Percentiles rank a stretch among this genome's conserved stretches.
Evolutionary conservation across 2,797 vertebrate genomes (phyloP).

Genomic region (Atherinosoma microstoma): DNA sequence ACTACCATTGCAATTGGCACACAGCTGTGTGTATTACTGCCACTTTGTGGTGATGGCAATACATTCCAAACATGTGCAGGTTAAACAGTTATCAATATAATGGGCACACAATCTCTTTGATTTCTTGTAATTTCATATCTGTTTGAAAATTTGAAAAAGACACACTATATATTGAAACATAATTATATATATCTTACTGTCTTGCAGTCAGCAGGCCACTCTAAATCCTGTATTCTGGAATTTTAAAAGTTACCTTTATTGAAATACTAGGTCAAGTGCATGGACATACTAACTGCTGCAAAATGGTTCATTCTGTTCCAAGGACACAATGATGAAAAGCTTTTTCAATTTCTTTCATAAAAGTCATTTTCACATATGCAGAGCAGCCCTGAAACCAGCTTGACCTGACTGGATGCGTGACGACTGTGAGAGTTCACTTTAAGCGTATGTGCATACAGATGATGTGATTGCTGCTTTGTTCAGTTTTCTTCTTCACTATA

Average conservation of each 20-base stretch:
- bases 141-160: too few relatives aligned
- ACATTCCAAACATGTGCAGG: too few relatives aligned
- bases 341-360: not conserved
- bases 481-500: too few relatives aligned
- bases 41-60: too few relatives aligned
- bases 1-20: too few relatives aligned
- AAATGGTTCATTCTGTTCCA: slow-evolving; percentile 21
- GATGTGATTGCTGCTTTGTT: not conserved
- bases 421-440: not conserved
- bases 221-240: not conserved
- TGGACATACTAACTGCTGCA: not conserved
- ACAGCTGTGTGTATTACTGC: too few relatives aligned
- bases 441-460: not conserved
- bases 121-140: too few relatives aligned
- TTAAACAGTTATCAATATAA: too few relatives aligned
- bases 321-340: slow-evolving; percentile 11
- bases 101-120: too few relatives aligned
- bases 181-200: too few relatives aligned
- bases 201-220: too few relatives aligned
- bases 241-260: slow-evolving; percentile 10
- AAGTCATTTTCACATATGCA: not conserved
- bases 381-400: not conserved
- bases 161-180: too few relatives aligned
- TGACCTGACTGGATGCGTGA: not conserved
- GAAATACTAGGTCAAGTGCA: slow-evolving; percentile 7